Conservation (phyloP, 2,797 vertebrate species). For the Aeoliscus strigatus region DNA sequence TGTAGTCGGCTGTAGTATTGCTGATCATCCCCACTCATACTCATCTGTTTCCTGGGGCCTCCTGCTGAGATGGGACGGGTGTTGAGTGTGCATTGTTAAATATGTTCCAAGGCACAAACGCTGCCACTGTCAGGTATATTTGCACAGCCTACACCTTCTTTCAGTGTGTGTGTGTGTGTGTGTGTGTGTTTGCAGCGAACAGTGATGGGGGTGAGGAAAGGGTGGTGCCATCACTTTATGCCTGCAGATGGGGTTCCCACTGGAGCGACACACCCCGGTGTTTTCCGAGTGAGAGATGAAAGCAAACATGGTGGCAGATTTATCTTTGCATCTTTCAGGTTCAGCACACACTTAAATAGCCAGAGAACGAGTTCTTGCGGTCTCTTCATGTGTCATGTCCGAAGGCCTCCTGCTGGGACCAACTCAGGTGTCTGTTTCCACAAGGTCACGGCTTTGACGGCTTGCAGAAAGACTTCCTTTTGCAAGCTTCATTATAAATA, state of each 20-base stretch:
- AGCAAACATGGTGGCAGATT: conserved; percentile 48
- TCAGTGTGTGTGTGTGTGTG: conserved; percentile 13
- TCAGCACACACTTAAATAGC: conserved; percentile 32
- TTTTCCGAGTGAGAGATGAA: conserved; percentile 52
- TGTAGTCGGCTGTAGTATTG: conserved; percentile 51
- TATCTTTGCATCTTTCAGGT: conserved; percentile 45
- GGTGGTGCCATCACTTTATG: conserved; percentile 63
- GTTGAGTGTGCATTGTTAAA: conserved; percentile 67
- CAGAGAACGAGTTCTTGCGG: conserved; percentile 34
- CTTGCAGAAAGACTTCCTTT: conserved; percentile 36
- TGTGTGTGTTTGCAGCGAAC: conserved; percentile 34
- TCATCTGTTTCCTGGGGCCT: conserved; percentile 68
- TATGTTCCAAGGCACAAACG: conserved; percentile 65
- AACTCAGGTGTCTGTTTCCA: conserved; percentile 24
- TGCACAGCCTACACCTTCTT: conserved; percentile 39
- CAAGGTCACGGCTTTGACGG: conserved; percentile 61
- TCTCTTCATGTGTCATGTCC: conserved; percentile 41
- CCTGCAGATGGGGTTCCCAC: conserved; percentile 65
- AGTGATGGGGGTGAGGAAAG: conserved; percentile 58
- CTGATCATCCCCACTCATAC: conserved; percentile 65
- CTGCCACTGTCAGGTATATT: conserved; percentile 51
- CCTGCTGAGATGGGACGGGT: conserved; percentile 63
- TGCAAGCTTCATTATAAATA: conserved; percentile 20
- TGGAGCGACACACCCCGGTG: conserved; percentile 71
- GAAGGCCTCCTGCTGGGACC: conserved; percentile 51